A percentile compares a stretch with the other conserved stretches of the same genome.
Evolutionary conservation across 2,113 vertebrate species (phyloP).

Genomic region (Sialia sialis): DNA sequence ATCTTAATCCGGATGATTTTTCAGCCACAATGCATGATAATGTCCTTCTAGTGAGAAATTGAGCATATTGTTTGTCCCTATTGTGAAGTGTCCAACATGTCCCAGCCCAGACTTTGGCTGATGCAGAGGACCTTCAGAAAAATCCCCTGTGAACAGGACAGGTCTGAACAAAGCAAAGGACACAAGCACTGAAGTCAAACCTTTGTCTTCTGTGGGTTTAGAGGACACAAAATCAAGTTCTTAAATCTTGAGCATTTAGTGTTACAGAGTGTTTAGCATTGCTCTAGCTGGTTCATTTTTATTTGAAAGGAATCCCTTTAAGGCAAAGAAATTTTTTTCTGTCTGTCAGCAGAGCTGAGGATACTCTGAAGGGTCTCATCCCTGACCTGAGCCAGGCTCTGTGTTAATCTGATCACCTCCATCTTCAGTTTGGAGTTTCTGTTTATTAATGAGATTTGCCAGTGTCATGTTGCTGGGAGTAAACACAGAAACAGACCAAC

Average conservation of each 20-base stretch:
- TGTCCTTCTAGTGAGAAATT: not conserved
- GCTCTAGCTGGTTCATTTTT: not conserved
- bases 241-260: not conserved
- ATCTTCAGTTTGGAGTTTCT: not conserved
- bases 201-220: not conserved
- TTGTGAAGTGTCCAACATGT: not conserved
- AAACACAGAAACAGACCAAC: conserved; percentile 4
- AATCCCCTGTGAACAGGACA: not conserved
- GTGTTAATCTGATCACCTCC: not conserved
- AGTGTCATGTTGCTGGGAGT: not conserved
- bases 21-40: not conserved
- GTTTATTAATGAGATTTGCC: not conserved
- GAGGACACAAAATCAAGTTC: not conserved
- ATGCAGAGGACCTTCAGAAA: not conserved
- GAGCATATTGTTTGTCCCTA: not conserved
- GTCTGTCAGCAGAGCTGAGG: not conserved
- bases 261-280: not conserved
- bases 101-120: not conserved
- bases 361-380: not conserved
- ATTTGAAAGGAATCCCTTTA: not conserved
- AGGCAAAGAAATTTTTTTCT: not conserved
- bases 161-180: not conserved
- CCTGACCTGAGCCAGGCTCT: not conserved
- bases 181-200: not conserved
- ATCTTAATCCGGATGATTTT: not conserved